Conservation (phyloP, 2,113 vertebrate species). For the Lasiurus cinereus region DNA sequence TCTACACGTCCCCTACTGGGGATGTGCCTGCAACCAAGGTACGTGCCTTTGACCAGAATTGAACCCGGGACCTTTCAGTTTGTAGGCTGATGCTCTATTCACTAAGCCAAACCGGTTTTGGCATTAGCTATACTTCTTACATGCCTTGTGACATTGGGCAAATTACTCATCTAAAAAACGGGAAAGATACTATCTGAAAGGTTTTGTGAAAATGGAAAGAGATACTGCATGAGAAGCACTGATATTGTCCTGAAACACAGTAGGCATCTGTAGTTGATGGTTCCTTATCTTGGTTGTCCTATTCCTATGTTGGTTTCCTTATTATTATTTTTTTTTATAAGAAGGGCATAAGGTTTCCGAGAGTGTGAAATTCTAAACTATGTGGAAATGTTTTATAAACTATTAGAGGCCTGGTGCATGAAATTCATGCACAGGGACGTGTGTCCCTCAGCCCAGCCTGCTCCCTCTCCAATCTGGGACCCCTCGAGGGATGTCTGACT, state of each 20-base stretch:
- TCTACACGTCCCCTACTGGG: too few species aligned
- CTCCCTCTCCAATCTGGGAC: too few species aligned
- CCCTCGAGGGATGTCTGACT: too few species aligned
- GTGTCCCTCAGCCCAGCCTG: too few species aligned
- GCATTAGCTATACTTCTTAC: background rate
- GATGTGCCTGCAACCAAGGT: too few species aligned
- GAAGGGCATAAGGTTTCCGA: slow-evolving; percentile 25
- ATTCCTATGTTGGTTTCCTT: slow-evolving; percentile 32
- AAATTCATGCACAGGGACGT: too few species aligned
- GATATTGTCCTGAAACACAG: background rate
- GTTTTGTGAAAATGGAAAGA: slow-evolving; percentile 41
- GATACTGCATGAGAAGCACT: background rate
- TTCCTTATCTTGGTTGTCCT: slow-evolving; percentile 1
- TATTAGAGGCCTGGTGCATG: background rate
- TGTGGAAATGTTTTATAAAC: slow-evolving; percentile 55
- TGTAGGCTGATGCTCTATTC: too few species aligned
- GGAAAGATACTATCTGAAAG: background rate
- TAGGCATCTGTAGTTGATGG: slow-evolving; percentile 21
- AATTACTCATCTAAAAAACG: slow-evolving; percentile 13
- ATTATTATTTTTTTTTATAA: background rate
- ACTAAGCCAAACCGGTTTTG: too few species aligned
- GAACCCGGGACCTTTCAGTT: too few species aligned
- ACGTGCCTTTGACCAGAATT: too few species aligned
- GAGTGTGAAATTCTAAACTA: slow-evolving; percentile 48
- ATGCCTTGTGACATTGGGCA: background rate